Evolutionary conservation across 2,797 vertebrate genomes (phyloP).

Genomic region (Liasis olivaceus): DNA sequence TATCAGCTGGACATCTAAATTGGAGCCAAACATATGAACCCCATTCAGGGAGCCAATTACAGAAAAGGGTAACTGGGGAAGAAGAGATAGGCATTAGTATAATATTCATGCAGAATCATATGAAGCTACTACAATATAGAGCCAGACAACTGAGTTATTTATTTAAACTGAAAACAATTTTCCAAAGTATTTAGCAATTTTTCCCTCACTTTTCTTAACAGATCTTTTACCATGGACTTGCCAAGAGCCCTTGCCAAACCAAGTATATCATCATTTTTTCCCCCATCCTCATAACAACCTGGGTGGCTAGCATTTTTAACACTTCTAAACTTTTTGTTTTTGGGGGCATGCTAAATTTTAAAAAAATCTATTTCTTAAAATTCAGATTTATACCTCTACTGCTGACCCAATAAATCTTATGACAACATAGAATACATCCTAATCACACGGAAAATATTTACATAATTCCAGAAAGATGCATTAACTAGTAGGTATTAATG

Average conservation of each 20-base stretch:
- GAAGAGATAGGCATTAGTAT: neutral
- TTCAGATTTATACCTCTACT: neutral
- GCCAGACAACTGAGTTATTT: neutral
- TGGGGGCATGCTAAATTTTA: neutral
- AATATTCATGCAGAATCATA: neutral
- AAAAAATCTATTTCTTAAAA: neutral
- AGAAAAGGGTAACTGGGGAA: slow-evolving; percentile 85
- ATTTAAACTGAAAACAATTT: neutral
- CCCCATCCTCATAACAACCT: neutral
- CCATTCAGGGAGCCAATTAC: slow-evolving; percentile 90
- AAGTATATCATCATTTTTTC: neutral
- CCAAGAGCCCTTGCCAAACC: neutral
- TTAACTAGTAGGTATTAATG: too few relatives aligned
- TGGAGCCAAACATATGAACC: slow-evolving; percentile 93
- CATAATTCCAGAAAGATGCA: too few relatives aligned
- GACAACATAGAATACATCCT: too few relatives aligned
- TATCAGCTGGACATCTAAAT: slow-evolving; percentile 80
- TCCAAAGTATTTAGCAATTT: neutral
- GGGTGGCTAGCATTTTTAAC: neutral
- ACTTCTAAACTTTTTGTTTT: neutral
- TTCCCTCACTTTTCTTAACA: neutral
- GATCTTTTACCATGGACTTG: neutral
- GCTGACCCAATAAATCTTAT: too few relatives aligned
- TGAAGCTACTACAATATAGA: neutral
- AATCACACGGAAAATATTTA: too few relatives aligned